phyloP scores from a whole-genome alignment of 2,113 vertebrate species.

The Gopherus flavomarginatus region DNA sequence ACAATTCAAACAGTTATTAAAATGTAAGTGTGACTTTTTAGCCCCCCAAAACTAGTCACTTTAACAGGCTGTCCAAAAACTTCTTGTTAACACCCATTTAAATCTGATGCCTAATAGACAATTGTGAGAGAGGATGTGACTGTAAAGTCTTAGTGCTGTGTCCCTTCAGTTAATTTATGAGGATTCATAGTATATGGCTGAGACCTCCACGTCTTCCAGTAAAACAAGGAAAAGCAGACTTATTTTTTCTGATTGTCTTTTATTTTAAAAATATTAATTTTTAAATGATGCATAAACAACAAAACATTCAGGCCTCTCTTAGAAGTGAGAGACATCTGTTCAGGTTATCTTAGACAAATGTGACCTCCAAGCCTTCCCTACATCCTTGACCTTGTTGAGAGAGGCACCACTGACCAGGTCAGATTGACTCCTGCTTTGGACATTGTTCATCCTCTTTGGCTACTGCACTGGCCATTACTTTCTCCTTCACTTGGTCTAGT shows the following conservation, averaged over 20 bases:
- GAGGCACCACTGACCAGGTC: not conserved
- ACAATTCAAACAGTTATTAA: not conserved
- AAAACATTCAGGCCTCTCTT: not conserved
- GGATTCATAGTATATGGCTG: not conserved
- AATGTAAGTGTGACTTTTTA: not conserved
- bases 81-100: not conserved
- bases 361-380: no score
- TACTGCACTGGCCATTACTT: fast-evolving
- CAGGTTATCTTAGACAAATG: not conserved
- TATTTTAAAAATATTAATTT: not conserved
- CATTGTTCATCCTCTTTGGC: not conserved
- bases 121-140: not conserved
- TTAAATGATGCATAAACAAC: not conserved
- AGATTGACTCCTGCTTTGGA: fast-evolving
- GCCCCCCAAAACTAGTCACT: not conserved
- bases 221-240: not conserved
- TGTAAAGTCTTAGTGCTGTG: not conserved
- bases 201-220: not conserved
- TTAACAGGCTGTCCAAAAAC: not conserved
- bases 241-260: not conserved
- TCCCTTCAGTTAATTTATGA: not conserved
- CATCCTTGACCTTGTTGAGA: not conserved
- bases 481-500: not conserved
- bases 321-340: not conserved
- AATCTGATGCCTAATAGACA: not conserved